Conservation (phyloP, 2,797 vertebrate genomes). For the Notoglanidium macrostoma region DNA sequence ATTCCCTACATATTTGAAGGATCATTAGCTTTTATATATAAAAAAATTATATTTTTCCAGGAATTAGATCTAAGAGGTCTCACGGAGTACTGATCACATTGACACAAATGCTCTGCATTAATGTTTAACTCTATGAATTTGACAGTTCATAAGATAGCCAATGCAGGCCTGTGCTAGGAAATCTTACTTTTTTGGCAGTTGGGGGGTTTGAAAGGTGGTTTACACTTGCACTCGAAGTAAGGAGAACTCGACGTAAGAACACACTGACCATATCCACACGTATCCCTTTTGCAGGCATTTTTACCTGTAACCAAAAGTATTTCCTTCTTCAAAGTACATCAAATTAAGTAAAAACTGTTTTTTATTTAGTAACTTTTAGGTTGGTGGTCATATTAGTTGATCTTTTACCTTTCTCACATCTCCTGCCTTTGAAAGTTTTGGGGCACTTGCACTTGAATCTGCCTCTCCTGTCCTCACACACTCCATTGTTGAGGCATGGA, state of each 20-base stretch:
- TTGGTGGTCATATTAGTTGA: not conserved
- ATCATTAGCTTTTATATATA: not conserved
- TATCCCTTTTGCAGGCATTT: constrained; percentile 57
- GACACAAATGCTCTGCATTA: not conserved
- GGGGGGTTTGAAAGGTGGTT: constrained; percentile 80
- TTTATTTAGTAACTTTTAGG: not conserved
- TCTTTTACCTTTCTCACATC: constrained; percentile 71
- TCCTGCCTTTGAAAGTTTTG: constrained; percentile 66
- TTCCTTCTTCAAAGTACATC: not conserved
- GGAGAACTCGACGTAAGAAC: constrained; percentile 70
- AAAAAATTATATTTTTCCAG: not conserved
- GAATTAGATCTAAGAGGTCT: not conserved
- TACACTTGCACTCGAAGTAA: constrained; percentile 76
- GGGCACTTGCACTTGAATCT: constrained; percentile 72
- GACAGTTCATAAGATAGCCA: not conserved
- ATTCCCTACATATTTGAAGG: not conserved
- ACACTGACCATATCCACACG: constrained; percentile 73
- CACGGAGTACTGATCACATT: not conserved
- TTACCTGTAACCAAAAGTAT: constrained; percentile 26
- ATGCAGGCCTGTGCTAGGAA: not conserved
- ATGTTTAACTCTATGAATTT: not conserved
- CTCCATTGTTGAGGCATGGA: constrained; percentile 72
- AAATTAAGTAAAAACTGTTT: not conserved
- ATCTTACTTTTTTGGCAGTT: constrained; percentile 72
- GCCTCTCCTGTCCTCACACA: constrained; percentile 65